phyloP scores from a whole-genome alignment of 2,797 vertebrate species.

The Echeneis naucrates region DNA sequence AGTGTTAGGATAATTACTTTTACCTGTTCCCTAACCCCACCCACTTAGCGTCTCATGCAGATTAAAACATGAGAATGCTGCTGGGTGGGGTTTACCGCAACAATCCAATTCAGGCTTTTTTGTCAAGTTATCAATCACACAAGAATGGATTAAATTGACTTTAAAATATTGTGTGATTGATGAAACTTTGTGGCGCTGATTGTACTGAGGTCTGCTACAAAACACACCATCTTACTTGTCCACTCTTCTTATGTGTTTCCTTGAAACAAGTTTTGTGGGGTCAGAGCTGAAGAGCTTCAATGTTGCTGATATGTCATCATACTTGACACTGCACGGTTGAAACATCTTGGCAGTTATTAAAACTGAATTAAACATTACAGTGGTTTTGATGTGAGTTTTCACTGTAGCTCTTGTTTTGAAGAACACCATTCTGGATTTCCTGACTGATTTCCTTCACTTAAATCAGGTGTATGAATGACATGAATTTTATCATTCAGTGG shows the following conservation, averaged over 20 bases:
- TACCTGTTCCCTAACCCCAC: slow-evolving; percentile 4
- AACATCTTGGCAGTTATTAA: slow-evolving; percentile 1
- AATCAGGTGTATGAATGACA: slow-evolving; percentile 22
- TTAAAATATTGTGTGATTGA: slow-evolving; percentile 67
- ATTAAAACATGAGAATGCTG: slow-evolving; percentile 9
- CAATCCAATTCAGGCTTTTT: slow-evolving; percentile 32
- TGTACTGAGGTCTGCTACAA: slow-evolving; percentile 38
- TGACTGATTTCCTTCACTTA: slow-evolving; percentile 17
- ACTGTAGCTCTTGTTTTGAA: neutral
- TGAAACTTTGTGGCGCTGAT: slow-evolving; percentile 43
- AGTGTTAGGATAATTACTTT: slow-evolving; percentile 7
- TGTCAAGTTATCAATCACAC: slow-evolving; percentile 60
- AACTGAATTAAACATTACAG: neutral
- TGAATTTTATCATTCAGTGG: slow-evolving; percentile 38
- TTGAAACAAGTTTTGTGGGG: slow-evolving; percentile 29
- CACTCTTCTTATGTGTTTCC: slow-evolving; percentile 13
- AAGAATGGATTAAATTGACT: slow-evolving; percentile 57
- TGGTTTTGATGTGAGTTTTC: too few relatives aligned
- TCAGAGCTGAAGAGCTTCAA: neutral
- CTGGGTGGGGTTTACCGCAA: slow-evolving; percentile 43
- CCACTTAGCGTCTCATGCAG: neutral
- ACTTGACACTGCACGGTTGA: neutral
- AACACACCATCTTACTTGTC: slow-evolving; percentile 32
- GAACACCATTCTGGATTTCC: neutral
- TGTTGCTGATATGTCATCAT: neutral